Evolutionary conservation across 2,888 invertebrate genomes (phyloP).

Genomic region (Ceraclea dissimilis): DNA sequence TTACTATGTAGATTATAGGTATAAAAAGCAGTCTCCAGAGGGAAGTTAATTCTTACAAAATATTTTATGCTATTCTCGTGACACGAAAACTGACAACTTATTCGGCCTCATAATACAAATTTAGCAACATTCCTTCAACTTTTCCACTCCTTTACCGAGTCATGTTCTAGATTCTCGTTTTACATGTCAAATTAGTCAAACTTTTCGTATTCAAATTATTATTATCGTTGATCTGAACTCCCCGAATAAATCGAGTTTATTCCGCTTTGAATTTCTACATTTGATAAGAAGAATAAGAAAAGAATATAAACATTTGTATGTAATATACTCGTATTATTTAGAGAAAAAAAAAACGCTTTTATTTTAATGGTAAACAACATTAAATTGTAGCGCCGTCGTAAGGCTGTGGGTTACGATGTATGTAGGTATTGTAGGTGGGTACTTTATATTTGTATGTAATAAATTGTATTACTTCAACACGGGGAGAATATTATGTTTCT

Average conservation of each 20-base stretch:
- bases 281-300: background rate
- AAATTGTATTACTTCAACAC: too few species aligned
- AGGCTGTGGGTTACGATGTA: background rate
- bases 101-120: background rate
- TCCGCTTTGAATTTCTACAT: background rate
- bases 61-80: background rate
- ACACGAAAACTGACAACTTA: background rate
- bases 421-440: too few species aligned
- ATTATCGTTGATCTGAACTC: background rate
- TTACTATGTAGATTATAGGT: too few species aligned
- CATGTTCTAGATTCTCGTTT: background rate
- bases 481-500: too few species aligned
- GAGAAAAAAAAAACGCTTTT: background rate
- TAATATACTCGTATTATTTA: background rate
- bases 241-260: background rate
- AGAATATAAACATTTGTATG: background rate
- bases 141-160: background rate
- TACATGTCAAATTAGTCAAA: constrained; percentile 1
- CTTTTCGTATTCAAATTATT: constrained; percentile 1
- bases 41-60: background rate
- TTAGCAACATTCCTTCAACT: background rate
- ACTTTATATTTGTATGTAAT: too few species aligned
- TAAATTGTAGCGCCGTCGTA: background rate
- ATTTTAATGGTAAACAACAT: background rate
- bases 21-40: background rate